These are phyloP conservation scores for Mercenaria mercenaria DNA, from an alignment of 1,140 invertebrate species.

Conservation along the genomic window DNA sequence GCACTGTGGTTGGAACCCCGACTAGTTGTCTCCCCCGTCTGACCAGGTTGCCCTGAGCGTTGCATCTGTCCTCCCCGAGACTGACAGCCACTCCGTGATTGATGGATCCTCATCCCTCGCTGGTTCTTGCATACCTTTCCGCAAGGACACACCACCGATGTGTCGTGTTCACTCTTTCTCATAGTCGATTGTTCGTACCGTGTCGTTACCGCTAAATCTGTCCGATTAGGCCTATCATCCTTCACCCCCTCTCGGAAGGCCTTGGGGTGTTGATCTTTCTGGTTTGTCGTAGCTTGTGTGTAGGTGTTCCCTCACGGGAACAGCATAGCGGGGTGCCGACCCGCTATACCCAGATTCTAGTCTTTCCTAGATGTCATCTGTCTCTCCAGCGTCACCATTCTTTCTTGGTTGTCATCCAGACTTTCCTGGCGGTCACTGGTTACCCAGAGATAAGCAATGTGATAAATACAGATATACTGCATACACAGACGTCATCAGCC, in stretches of 20 bases:
- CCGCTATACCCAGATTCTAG: background rate
- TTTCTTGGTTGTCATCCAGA: slow-evolving; percentile 55
- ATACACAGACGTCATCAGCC: background rate
- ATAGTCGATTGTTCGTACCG: background rate
- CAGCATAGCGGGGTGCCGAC: background rate
- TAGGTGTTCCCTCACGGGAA: background rate
- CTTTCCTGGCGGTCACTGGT: slow-evolving; percentile 67
- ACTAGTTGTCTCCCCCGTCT: background rate
- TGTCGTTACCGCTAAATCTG: background rate
- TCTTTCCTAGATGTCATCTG: slow-evolving; percentile 9
- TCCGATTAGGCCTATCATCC: background rate
- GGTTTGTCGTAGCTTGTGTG: background rate
- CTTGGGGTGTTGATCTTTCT: background rate
- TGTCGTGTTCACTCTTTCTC: background rate
- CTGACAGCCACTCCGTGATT: background rate
- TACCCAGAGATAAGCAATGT: slow-evolving; percentile 3
- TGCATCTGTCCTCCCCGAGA: background rate
- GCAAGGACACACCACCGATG: background rate
- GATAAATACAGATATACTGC: too few species aligned
- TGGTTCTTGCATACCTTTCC: background rate
- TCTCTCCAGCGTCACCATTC: slow-evolving; percentile 3
- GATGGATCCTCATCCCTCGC: background rate
- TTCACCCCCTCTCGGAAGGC: background rate
- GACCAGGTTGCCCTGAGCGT: too few species aligned
- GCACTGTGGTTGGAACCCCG: background rate